Evolutionary conservation across 2,888 invertebrate genomes (phyloP), one percentile per base, ranked within the genome.

Genomic region (Agonopterix heracliana): DNA sequence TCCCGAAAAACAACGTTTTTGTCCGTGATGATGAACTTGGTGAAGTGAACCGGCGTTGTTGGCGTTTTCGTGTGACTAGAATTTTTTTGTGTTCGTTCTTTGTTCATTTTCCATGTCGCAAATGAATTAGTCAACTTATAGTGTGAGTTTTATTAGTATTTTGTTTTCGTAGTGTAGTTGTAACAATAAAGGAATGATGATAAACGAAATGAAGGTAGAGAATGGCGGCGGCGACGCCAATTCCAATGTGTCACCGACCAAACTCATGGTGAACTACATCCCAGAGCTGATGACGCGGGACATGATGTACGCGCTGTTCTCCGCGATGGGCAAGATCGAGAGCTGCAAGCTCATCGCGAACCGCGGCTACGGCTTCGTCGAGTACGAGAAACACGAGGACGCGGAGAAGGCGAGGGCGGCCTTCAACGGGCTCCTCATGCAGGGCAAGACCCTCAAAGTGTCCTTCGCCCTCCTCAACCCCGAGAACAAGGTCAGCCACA

Each of bases 241-340:
- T 68, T 75, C 74, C 78, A 89, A 88, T 86, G 88, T 89, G 89
- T 89, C 89, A 81, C 85, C 87, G 69, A 89, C 89, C 68, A 89
- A 89, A 77, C 87, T 89, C 80, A 89, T 89, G 89, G 89, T 89
- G 71, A 89, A 89, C 78, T 89, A 89, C 71, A 89, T 89, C 62
- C 89, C 89, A 47, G 89, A 89, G 68, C 62, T 88, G 75, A 89
- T 89, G 89, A 89, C 87, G 72, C 83, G 88, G 57, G 89, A 89
- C 59, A 89, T 88, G 87, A 89, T 89, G 89, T 89, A 88, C 67
- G 87, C 89, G 61, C 75, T 89, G 57, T 89, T 89, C 75, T 88
- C 89, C 46, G 89, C 89, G 38, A 88, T 88, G 85, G 89, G 89
- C 55, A 88, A 88, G 64, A 89, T 89, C 55, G 89, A 88, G 65